phyloP scores from a whole-genome alignment of 1,140 invertebrate genomes.

The Magallana gigas region DNA sequence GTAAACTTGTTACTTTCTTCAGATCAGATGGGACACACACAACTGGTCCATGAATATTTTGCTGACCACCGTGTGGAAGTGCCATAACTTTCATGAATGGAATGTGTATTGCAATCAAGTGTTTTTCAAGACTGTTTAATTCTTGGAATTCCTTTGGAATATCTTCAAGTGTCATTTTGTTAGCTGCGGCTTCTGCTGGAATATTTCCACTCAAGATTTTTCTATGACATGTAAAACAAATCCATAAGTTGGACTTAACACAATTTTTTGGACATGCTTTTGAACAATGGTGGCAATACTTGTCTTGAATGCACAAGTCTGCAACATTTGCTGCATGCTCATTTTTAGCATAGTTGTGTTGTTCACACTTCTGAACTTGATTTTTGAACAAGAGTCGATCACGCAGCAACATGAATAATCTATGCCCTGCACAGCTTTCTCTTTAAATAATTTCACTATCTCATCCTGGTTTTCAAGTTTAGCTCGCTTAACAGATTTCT shows the following conservation, averaged over 20 bases:
- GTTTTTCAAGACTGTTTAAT: constrained; percentile 40
- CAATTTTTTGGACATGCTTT: neutral
- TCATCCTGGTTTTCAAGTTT: neutral
- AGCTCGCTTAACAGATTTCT: neutral
- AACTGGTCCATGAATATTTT: constrained; percentile 44
- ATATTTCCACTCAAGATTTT: neutral
- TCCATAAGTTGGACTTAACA: neutral
- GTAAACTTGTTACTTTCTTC: constrained; percentile 29
- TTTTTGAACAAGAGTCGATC: neutral
- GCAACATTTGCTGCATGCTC: neutral
- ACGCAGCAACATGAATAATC: neutral
- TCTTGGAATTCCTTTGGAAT: constrained; percentile 37
- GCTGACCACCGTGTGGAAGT: constrained; percentile 47
- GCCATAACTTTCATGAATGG: constrained; percentile 51
- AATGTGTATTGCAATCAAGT: constrained; percentile 45
- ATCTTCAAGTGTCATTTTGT: constrained; percentile 37
- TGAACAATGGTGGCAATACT: neutral
- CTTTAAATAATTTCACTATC: neutral
- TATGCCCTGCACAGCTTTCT: neutral
- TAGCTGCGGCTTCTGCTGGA: constrained; percentile 26
- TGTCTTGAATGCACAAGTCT: neutral
- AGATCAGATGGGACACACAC: constrained; percentile 49
- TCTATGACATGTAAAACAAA: constrained; percentile 1
- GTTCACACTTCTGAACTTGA: neutral
- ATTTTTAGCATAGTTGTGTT: neutral